Evolutionary conservation across 2,113 vertebrate species (phyloP).

Genomic region (Rhizomys pruinosus): DNA sequence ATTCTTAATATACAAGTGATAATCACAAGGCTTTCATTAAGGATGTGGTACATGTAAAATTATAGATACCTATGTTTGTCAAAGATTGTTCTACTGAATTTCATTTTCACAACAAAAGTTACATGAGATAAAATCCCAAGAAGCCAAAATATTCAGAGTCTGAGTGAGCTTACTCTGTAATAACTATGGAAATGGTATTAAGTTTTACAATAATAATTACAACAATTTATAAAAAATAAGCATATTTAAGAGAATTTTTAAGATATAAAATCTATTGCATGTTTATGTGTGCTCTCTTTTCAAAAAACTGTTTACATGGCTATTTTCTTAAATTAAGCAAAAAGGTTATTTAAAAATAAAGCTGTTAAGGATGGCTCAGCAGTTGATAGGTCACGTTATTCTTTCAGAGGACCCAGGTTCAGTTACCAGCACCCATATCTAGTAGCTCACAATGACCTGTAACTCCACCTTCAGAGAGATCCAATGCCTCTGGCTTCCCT

Average conservation of each 20-base stretch:
- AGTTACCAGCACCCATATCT: no score
- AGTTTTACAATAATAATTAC: background rate
- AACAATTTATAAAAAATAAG: no score
- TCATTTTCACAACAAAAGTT: background rate
- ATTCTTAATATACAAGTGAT: background rate
- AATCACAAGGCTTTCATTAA: background rate
- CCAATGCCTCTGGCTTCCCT: no score
- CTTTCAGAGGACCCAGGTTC: no score
- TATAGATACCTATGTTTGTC: background rate
- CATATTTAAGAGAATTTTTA: no score
- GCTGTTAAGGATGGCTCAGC: no score
- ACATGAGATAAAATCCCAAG: background rate
- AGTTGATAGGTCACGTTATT: no score
- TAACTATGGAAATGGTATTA: background rate
- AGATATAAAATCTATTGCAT: no score
- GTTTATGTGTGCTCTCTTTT: background rate
- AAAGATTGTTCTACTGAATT: background rate
- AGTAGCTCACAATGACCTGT: no score
- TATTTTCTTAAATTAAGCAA: background rate
- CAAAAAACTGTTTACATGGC: background rate
- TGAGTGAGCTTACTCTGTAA: background rate
- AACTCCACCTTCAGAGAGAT: no score
- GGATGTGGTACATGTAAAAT: background rate
- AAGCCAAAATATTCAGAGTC: background rate
- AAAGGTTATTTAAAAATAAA: background rate